Percentiles rank a stretch among this genome's conserved stretches.
These are phyloP conservation scores for Eristalinus sepulchralis DNA, from an alignment of 2,888 invertebrate species.

Conservation along the genomic window DNA sequence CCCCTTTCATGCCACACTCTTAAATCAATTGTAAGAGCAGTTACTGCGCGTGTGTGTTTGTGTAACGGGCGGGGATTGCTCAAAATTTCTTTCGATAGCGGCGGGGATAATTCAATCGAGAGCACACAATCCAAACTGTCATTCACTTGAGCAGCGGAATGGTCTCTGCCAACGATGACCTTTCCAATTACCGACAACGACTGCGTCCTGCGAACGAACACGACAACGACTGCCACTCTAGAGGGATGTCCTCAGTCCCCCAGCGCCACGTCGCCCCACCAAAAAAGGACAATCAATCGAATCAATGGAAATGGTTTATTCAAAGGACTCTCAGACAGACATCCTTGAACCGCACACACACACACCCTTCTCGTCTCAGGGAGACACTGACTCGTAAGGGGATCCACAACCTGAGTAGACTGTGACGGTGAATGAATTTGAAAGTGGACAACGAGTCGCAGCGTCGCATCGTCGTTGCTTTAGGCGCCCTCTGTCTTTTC, in stretches of 20 bases:
- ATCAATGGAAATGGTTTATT: slow-evolving; percentile 19
- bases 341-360: not conserved
- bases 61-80: not conserved
- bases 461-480: too few species aligned
- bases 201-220: not conserved
- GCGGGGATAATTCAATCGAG: slow-evolving; percentile 11
- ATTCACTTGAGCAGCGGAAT: slow-evolving; percentile 15
- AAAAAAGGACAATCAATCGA: slow-evolving; percentile 27
- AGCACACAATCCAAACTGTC: not conserved
- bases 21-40: slow-evolving; percentile 19
- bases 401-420: not conserved
- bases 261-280: not conserved
- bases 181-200: slow-evolving; percentile 25
- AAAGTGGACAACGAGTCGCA: too few species aligned
- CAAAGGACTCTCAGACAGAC: slow-evolving; percentile 7
- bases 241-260: not conserved
- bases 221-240: not conserved
- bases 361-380: not conserved
- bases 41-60: not conserved
- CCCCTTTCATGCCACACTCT: not conserved
- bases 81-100: not conserved
- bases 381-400: not conserved
- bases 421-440: not conserved
- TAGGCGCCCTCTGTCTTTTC: not conserved
- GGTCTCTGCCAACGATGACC: slow-evolving; percentile 27